Evolutionary conservation across 2,113 vertebrate species (phyloP), one percentile per base, ranked within the genome.

Genomic region (Ranitomeya variabilis): DNA sequence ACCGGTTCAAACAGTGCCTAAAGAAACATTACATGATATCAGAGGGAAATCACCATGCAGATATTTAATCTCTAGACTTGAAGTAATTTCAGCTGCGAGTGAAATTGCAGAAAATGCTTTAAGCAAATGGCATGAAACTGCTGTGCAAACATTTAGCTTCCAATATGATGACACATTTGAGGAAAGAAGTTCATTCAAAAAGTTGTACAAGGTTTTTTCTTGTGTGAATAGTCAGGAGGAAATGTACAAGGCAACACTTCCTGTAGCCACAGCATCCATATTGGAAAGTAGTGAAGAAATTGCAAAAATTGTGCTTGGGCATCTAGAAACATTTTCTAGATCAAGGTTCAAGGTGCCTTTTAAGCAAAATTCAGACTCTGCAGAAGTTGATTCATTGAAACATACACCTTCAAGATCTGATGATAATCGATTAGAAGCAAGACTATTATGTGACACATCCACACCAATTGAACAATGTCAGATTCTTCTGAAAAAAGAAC

Each of bases 21-120:
- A 83, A 31, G 59, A 83, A 59, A 31, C 16, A 9, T 83, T 64
- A 1, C 19, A 66, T 21, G 31, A 66, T 12, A 26, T 83, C 7
- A 66, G 31, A 64, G 60, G 62, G 31, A 66, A 83, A 66, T 51
- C 80, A 52, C 86, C 89, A n/a, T 90, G 77, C 64, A 69, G 54
- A n/a, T 86, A 89, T 0, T 3, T 89, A 1, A 1, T 71, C 7
- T 89, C 91, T 10, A 81, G 23, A 79, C 31, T 80, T 64, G 90
- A 92, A 87, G 87, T 92, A 9, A 83, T 86, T 55, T 90, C 90
- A 6, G 60, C 82, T 37, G 92, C 92, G 54, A 91, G 89, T 62
- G 91, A 93, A 7, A 92, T 93, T 26, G 92, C 92, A 15, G 92
- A 93, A n/a, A 92, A 90, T 45, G 89, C 91, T 71, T 90, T 92